These are phyloP conservation scores for Holcopasites calliopsidis DNA, from an alignment of 1,140 invertebrate genomes.

Conservation along the genomic window DNA sequence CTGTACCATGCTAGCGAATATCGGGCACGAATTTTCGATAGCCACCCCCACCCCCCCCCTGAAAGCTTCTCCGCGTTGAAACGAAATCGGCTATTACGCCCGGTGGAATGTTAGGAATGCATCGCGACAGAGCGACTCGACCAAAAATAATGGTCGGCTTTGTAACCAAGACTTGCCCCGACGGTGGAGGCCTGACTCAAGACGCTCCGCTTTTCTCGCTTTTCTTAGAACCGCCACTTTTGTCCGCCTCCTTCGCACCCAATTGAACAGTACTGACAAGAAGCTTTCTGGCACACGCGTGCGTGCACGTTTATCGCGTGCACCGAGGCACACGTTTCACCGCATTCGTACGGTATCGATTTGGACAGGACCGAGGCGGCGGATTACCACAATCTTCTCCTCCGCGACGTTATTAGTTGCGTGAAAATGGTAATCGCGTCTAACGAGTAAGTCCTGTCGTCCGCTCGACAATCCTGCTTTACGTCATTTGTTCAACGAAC, in stretches of 20 bases:
- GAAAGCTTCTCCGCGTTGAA: too few relatives aligned
- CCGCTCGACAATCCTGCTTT: slow-evolving; percentile 3
- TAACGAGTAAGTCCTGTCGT: background rate
- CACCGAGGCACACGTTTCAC: background rate
- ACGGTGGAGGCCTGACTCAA: background rate
- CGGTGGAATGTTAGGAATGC: slow-evolving; percentile 24
- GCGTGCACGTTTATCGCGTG: background rate
- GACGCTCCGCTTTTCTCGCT: slow-evolving; percentile 24
- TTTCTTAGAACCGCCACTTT: slow-evolving; percentile 46
- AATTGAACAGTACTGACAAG: slow-evolving; percentile 9
- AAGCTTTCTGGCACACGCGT: background rate
- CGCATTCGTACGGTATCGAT: background rate
- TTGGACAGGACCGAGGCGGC: background rate
- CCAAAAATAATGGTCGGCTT: slow-evolving; percentile 50
- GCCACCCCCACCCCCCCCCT: too few relatives aligned
- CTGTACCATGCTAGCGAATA: too few relatives aligned
- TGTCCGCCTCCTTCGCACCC: background rate
- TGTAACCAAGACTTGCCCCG: slow-evolving; percentile 48
- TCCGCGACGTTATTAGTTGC: too few relatives aligned
- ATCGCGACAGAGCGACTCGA: slow-evolving; percentile 23
- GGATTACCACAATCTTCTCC: background rate
- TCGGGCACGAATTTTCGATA: background rate
- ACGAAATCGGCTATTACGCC: slow-evolving; percentile 24
- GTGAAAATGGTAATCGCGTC: too few relatives aligned
- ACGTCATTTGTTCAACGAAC: slow-evolving; percentile 24